Evolutionary conservation across 1,140 invertebrate genomes (phyloP), one percentile per base, ranked within the genome.

Genomic region (Lucilia cuprina): DNA sequence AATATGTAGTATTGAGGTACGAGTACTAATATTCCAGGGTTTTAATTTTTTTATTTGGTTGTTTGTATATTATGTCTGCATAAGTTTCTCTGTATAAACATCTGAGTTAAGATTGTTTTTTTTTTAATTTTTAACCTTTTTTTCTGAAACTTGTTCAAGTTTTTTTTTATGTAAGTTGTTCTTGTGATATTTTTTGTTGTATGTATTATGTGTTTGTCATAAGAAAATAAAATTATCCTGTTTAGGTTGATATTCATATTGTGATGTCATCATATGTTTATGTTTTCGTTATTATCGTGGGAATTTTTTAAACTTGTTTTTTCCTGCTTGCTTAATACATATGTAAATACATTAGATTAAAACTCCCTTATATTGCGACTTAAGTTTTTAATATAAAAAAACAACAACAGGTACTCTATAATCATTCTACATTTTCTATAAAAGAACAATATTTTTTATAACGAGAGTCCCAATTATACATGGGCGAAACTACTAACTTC

Each of bases 251-350:
- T 41, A 41, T 41, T 30, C 35, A 41, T 41, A 41, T 41, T 41
- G 7, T 77, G 74, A 77, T 77, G 74, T 77, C 74, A 77, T 77
- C 74, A 77, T 77, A 34, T 75, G 30, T 34, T 74, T 8, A 74
- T 50, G 34, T 25, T 83, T 60, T 70, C 49, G 50, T 70, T 5
- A 3, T 60, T 34, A 17, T 60, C 34, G 50, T 60, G 50, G 47
- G 50, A 60, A 55, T 47, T 82, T 82, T 82, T 41, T 55, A 30
- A 60, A 60, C 80, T 55, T 82, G 47, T 60, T 82, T 55, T 25
- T 25, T 25, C 25, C 25, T 30, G 25, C 1, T 30, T 30, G 25
- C 1, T 30, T 30, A 30, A 30, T 30, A 30, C 25, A 2, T 30
- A 30, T 3, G n/a, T n/a, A n/a, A 30, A 30, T 30, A n/a, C 25